Evolutionary conservation across 2,113 vertebrate species (phyloP), one percentile per base, ranked within the genome.

Genomic region (Butorides virescens): DNA sequence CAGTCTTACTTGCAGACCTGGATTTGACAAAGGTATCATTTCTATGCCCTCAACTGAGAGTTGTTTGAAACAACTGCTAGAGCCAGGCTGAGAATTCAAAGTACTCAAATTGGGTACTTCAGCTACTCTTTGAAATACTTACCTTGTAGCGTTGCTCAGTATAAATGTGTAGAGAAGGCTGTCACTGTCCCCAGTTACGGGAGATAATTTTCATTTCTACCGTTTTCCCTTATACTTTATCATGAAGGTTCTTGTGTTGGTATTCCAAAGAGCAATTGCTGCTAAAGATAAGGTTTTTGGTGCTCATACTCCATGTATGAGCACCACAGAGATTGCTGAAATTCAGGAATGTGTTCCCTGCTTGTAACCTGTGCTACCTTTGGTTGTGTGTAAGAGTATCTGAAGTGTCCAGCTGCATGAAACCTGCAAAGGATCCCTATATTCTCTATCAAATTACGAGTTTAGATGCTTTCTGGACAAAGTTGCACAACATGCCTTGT

Each of bases 381-480:
- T 25, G 10, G 27, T 36, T n/a, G 58, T 58, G 12, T 39, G 2
- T 8, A 7, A n/a, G 25, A 32, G 30, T 5, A 65, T 62, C 75
- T 30, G 1, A 11, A 10, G 29, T 14, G 29, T n/a, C 59, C 4
- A 20, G 36, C 46, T 83, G 61, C 58, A 30, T 9, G 11, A 47
- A 44, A 36, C 26, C 32, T 61, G 30, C 7, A 22, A 44, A 50
- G 47, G 21, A 37, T 53, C 50, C 22, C 29, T 42, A 0, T 36
- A 19, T 59, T 72, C 1, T 0, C 44, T 21, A 6, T 22, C 27
- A 29, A 15, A 49, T 29, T 11, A 9, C 3, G 1, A 9, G 1
- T 67, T 77, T 39, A 44, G 61, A 36, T 52, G 36, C 49, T 74
- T 84, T 62, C 32, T 78, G 65, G 52, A 13, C 72, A 2, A 30